Percentiles rank a stretch among this genome's conserved stretches.
phyloP scores from a whole-genome alignment of 2,888 invertebrate genomes.

The Antheraea yamamai region DNA sequence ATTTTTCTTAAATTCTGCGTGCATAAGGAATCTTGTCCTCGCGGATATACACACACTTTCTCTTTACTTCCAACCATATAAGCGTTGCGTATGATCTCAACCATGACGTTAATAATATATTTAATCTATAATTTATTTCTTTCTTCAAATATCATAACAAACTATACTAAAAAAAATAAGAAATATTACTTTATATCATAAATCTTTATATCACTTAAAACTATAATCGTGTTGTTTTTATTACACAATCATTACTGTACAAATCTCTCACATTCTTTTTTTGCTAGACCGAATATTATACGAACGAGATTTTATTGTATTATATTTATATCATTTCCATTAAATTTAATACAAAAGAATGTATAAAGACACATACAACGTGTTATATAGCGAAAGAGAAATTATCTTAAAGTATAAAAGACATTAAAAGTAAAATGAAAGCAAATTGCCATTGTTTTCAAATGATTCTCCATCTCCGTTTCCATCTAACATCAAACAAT shows the following conservation, averaged over 20 bases:
- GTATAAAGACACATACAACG: not conserved
- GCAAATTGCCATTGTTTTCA: conserved; percentile 23
- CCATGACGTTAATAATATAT: not conserved
- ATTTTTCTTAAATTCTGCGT: not conserved
- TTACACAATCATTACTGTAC: not conserved
- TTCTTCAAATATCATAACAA: not conserved
- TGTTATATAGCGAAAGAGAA: not conserved
- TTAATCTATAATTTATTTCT: not conserved
- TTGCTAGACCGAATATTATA: too few relatives aligned
- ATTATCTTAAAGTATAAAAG: not conserved
- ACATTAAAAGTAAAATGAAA: conserved; percentile 14
- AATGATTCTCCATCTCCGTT: conserved; percentile 6
- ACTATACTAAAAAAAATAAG: not conserved
- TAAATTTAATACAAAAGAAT: not conserved
- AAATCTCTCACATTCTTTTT: not conserved
- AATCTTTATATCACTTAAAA: not conserved
- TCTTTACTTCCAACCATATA: conserved; percentile 28
- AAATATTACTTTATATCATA: not conserved
- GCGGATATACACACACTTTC: conserved; percentile 27
- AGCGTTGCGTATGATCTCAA: conserved; percentile 10
- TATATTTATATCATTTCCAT: not conserved
- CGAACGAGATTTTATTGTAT: not conserved
- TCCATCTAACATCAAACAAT: conserved; percentile 36
- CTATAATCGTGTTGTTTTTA: not conserved
- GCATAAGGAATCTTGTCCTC: conserved; percentile 22